Percentiles rank a stretch among this genome's conserved stretches.
These are phyloP conservation scores for Pitangus sulphuratus DNA, from an alignment of 2,797 vertebrate genomes.

Conservation along the genomic window DNA sequence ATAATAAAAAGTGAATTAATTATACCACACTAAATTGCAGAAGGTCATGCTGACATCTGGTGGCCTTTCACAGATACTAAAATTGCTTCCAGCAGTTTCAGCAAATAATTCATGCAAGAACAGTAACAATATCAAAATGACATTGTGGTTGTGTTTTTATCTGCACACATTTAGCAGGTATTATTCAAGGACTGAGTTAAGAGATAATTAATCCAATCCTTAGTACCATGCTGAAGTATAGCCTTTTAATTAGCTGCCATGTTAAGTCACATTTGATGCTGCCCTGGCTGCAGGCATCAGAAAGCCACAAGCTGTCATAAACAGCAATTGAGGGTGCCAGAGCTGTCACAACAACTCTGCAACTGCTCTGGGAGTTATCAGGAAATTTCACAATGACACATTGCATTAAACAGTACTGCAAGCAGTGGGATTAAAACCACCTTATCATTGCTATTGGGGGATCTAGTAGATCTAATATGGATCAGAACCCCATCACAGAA, in stretches of 20 bases:
- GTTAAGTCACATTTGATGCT: slow-evolving; percentile 29
- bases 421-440: neutral
- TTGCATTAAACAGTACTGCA: neutral
- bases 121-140: neutral
- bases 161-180: neutral
- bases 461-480: neutral
- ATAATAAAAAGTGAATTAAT: slow-evolving; percentile 6
- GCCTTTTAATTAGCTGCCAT: slow-evolving; percentile 59
- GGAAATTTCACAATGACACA: neutral
- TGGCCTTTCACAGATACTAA: neutral
- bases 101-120: neutral
- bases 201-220: slow-evolving; percentile 7
- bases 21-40: neutral
- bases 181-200: slow-evolving; percentile 14
- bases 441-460: neutral
- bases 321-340: slow-evolving; percentile 41
- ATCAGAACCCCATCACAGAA: neutral
- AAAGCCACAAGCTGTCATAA: slow-evolving; percentile 60
- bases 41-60: slow-evolving; percentile 53
- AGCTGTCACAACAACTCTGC: slow-evolving; percentile 34
- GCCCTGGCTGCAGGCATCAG: slow-evolving; percentile 30
- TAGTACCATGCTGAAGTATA: neutral
- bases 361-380: slow-evolving; percentile 16
- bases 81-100: neutral
- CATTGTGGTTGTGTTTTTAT: neutral